Conservation (phyloP, 2,888 invertebrate genomes). For the Norana najaformis region DNA sequence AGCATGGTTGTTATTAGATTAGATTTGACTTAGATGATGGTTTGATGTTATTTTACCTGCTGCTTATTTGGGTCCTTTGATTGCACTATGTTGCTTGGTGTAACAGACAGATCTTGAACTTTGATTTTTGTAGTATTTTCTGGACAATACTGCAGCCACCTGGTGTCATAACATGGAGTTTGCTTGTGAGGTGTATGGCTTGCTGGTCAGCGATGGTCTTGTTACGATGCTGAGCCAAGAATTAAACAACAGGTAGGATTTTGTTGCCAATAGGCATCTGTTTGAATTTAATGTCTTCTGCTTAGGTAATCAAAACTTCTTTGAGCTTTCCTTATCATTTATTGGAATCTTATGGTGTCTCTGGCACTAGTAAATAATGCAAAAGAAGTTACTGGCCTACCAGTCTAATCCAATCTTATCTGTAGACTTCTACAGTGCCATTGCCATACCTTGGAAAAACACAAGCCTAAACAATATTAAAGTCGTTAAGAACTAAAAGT, state of each 20-base stretch:
- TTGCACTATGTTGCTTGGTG: background rate
- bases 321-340: background rate
- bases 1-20: too few relatives aligned
- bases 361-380: background rate
- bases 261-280: too few relatives aligned
- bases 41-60: background rate
- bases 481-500: too few relatives aligned
- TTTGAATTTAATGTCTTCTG: background rate
- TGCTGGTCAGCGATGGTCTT: background rate
- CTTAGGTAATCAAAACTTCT: too few relatives aligned
- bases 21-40: background rate
- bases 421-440: background rate
- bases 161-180: constrained; percentile 7
- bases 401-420: background rate
- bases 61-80: background rate
- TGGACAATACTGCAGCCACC: background rate
- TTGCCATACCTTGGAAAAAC: too few relatives aligned
- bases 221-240: background rate
- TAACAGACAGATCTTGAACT: background rate
- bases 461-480: too few relatives aligned
- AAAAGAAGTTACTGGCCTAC: background rate
- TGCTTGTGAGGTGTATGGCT: background rate
- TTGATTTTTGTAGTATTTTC: background rate
- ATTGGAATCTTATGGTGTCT: background rate
- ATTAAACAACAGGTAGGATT: background rate